Evolutionary conservation across 30 jellyfish, hydroid and myxozoan genomes (phyloP).

Genomic region (Aurelia aurita complex sp. Pacific): DNA sequence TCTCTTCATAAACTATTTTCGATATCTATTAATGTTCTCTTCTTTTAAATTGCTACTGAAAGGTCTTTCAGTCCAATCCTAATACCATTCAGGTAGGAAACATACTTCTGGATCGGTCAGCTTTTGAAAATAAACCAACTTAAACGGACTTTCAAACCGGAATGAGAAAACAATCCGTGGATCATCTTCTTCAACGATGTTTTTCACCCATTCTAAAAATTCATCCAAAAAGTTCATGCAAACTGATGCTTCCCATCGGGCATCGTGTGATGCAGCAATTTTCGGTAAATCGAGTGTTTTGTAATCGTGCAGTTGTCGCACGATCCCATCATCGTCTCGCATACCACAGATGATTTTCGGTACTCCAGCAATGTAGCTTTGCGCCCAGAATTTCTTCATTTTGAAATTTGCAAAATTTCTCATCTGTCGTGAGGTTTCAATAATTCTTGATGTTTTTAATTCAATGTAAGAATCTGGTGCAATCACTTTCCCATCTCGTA

Average conservation of each 20-base stretch:
- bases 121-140: constrained; percentile 15
- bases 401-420: constrained; percentile 83
- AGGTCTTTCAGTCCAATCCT: neutral
- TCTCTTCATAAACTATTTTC: too few relatives aligned
- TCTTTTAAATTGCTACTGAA: too few relatives aligned
- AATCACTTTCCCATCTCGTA: constrained; percentile 40
- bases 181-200: constrained; percentile 46
- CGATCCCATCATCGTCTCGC: constrained; percentile 94
- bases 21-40: too few relatives aligned
- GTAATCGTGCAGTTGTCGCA: constrained; percentile 40
- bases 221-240: constrained; percentile 78
- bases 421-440: constrained; percentile 45
- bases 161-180: constrained; percentile 67
- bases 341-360: constrained; percentile 90
- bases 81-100: constrained; percentile 93
- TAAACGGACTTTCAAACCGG: constrained; percentile 73
- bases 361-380: constrained; percentile 90
- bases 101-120: constrained; percentile 47
- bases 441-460: constrained; percentile 81
- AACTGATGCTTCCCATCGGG: constrained; percentile 76
- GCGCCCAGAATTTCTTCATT: constrained; percentile 94
- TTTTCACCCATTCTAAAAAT: constrained; percentile 79
- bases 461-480: constrained; percentile 83
- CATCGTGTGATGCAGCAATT: constrained; percentile 28
- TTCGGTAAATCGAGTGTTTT: constrained; percentile 75